Evolutionary conservation across 1,140 invertebrate species (phyloP).

Genomic region (Drosophila subpulchrella): DNA sequence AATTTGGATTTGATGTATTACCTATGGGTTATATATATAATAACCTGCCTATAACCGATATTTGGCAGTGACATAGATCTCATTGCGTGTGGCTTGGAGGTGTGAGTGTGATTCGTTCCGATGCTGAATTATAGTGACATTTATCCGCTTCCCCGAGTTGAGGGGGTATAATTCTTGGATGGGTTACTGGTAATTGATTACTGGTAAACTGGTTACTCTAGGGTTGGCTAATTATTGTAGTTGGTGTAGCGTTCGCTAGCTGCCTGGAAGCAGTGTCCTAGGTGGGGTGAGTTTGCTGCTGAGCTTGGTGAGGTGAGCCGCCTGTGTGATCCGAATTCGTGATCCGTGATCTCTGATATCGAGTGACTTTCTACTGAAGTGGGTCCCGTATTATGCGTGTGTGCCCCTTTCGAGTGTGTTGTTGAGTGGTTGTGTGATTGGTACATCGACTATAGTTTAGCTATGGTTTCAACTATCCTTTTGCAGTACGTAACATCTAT

Average conservation of each 20-base stretch:
- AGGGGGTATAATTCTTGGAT: constrained; percentile 12
- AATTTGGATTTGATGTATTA: too few relatives aligned
- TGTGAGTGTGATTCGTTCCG: background rate
- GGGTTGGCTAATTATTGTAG: constrained; percentile 66
- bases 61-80: constrained; percentile 8
- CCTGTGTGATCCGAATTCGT: constrained; percentile 16
- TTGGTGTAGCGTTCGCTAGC: constrained; percentile 71
- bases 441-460: constrained; percentile 41
- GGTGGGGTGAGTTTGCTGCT: constrained; percentile 79
- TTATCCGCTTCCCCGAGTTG: background rate
- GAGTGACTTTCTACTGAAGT: constrained; percentile 45
- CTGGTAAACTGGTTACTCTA: constrained; percentile 40
- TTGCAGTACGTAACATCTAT: constrained; percentile 40
- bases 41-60: constrained; percentile 18
- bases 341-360: constrained; percentile 16
- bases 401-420: constrained; percentile 8
- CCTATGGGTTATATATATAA: background rate
- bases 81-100: constrained; percentile 12
- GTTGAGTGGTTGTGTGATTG: constrained; percentile 13
- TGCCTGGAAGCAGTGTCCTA: constrained; percentile 79
- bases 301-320: constrained; percentile 59
- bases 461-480: constrained; percentile 44
- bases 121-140: constrained; percentile 23
- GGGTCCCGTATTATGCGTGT: constrained; percentile 42
- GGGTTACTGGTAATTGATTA: constrained; percentile 19